Evolutionary conservation across 64 coral and sea anemone genomes (phyloP).

Genomic region (Cladopsammia gracilis): DNA sequence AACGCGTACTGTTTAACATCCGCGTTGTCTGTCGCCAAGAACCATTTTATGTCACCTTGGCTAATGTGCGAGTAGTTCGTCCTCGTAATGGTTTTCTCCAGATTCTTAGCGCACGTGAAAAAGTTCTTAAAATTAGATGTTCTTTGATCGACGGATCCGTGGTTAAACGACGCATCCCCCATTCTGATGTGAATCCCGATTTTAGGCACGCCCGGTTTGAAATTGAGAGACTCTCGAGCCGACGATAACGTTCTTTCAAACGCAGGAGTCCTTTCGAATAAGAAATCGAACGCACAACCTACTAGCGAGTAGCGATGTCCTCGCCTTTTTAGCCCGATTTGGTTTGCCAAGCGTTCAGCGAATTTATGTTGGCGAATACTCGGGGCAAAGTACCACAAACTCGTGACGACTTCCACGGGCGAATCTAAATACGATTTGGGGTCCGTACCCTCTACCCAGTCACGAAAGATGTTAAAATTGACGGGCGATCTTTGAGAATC

Average conservation of each 20-base stretch:
- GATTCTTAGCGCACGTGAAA: slow-evolving; percentile 38
- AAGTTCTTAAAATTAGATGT: slow-evolving; percentile 39
- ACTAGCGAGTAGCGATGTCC: slow-evolving; percentile 32
- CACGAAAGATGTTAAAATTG: slow-evolving; percentile 32
- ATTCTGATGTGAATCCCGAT: slow-evolving; percentile 76
- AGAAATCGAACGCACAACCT: slow-evolving; percentile 69
- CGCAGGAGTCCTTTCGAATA: slow-evolving; percentile 45
- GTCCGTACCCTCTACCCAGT: slow-evolving; percentile 44
- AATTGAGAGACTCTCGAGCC: slow-evolving; percentile 28
- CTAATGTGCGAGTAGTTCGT: neutral
- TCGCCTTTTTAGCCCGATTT: slow-evolving; percentile 21
- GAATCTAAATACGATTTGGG: slow-evolving; percentile 41
- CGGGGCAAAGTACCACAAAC: slow-evolving; percentile 67
- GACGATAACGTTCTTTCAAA: slow-evolving; percentile 31
- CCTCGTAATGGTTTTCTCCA: slow-evolving; percentile 24
- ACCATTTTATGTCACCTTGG: slow-evolving; percentile 60
- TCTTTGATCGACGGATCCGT: slow-evolving; percentile 7
- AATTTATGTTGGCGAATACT: slow-evolving; percentile 50
- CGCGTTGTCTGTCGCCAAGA: slow-evolving; percentile 68
- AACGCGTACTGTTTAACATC: slow-evolving; percentile 54
- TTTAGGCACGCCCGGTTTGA: neutral
- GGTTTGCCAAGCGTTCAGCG: slow-evolving; percentile 10
- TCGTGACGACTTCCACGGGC: slow-evolving; percentile 58
- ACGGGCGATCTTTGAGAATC: slow-evolving; percentile 12
- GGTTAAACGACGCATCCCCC: slow-evolving; percentile 41